Conservation (phyloP, 2,113 vertebrate genomes). For the Dipodomys merriami region DNA sequence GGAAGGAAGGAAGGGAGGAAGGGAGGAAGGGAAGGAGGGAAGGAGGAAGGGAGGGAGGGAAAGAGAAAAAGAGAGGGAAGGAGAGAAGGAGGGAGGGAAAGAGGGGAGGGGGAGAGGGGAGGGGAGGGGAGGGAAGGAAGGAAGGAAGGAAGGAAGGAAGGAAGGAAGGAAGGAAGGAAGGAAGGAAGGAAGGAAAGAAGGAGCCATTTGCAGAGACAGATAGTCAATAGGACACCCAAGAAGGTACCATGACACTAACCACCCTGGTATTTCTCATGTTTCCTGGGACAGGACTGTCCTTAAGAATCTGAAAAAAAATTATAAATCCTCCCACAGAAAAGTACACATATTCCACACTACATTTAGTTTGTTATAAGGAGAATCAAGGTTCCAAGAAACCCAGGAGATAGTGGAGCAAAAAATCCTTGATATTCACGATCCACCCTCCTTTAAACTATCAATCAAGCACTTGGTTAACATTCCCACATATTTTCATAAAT, state of each 20-base stretch:
- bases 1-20: too few relatives aligned
- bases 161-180: too few relatives aligned
- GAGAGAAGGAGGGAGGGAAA: too few relatives aligned
- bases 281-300: background rate
- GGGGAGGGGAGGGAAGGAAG: too few relatives aligned
- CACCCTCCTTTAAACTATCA: background rate
- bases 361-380: background rate
- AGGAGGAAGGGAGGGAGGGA: too few relatives aligned
- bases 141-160: too few relatives aligned
- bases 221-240: background rate
- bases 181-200: too few relatives aligned
- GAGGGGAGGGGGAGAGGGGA: too few relatives aligned
- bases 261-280: background rate
- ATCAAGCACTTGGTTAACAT: slow-evolving; percentile 31
- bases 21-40: too few relatives aligned
- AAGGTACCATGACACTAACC: background rate
- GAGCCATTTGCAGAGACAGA: too few relatives aligned
- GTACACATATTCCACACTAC: background rate
- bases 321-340: background rate
- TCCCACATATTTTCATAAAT: slow-evolving; percentile 21
- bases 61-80: too few relatives aligned
- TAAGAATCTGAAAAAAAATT: background rate
- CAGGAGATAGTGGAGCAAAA: background rate
- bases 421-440: background rate
- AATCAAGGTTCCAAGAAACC: background rate